Percentiles rank a stretch among this genome's conserved stretches.
phyloP scores from a whole-genome alignment of 2,113 vertebrate species.

The Toxostoma redivivum region DNA sequence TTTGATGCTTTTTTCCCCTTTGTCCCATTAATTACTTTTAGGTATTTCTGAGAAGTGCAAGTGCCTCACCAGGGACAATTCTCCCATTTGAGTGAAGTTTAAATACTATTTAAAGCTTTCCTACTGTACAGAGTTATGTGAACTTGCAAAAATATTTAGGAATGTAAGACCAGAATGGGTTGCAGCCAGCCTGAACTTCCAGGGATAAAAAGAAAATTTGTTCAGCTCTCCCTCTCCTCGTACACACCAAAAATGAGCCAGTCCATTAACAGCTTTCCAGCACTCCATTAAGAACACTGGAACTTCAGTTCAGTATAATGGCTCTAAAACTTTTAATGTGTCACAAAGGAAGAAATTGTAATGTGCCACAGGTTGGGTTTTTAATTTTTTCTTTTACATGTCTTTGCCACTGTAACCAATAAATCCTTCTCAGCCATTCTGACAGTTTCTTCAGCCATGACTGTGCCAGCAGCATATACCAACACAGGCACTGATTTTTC shows the following conservation, averaged over 20 bases:
- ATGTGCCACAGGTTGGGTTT: not conserved
- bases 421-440: not conserved
- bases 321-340: not conserved
- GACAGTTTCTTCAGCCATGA: not conserved
- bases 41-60: conserved; percentile 8
- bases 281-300: not conserved
- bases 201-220: not conserved
- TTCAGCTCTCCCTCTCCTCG: not conserved
- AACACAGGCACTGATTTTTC: not conserved
- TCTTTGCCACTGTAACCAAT: not conserved
- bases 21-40: conserved; percentile 18
- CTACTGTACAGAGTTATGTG: not conserved
- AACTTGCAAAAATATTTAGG: conserved; percentile 28
- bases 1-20: conserved; percentile 35
- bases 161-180: not conserved
- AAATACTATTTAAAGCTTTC: conserved; percentile 5
- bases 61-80: not conserved
- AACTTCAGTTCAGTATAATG: not conserved
- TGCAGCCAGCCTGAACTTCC: not conserved
- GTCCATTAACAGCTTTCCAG: not conserved
- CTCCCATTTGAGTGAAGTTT: not conserved
- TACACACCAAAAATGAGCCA: not conserved
- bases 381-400: accelerated
- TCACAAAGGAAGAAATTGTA: not conserved
- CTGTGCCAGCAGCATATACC: not conserved